phyloP scores from a whole-genome alignment of 2,797 vertebrate species.

The Mastacembelus armatus region DNA sequence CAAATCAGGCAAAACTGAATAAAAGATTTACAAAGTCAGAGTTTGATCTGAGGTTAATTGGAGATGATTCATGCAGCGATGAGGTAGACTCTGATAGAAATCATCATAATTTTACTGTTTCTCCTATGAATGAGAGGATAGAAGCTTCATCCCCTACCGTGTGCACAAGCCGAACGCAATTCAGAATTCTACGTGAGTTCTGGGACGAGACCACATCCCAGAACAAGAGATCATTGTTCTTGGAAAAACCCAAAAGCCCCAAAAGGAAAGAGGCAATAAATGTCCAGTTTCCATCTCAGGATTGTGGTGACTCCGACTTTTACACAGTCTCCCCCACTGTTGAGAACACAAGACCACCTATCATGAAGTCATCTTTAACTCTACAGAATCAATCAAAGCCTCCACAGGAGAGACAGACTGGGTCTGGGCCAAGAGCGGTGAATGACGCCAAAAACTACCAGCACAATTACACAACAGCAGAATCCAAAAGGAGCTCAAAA shows the following conservation, averaged over 20 bases:
- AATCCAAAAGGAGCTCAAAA: slow-evolving; percentile 57
- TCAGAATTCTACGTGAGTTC: slow-evolving; percentile 90
- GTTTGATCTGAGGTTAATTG: slow-evolving; percentile 77
- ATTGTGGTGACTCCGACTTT: slow-evolving; percentile 52
- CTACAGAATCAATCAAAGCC: slow-evolving; percentile 53
- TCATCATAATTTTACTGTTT: slow-evolving; percentile 77
- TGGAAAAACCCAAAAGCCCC: slow-evolving; percentile 69
- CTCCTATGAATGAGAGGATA: slow-evolving; percentile 84
- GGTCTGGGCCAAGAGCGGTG: slow-evolving; percentile 27
- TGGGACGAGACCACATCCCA: slow-evolving; percentile 85
- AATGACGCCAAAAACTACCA: slow-evolving; percentile 58
- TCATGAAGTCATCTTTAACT: slow-evolving; percentile 45
- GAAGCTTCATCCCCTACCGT: slow-evolving; percentile 78
- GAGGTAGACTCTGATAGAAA: slow-evolving; percentile 51
- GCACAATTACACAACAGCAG: slow-evolving; percentile 31
- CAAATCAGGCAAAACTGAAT: slow-evolving; percentile 61
- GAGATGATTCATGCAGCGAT: slow-evolving; percentile 60
- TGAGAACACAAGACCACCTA: slow-evolving; percentile 56
- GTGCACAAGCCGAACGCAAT: slow-evolving; percentile 81
- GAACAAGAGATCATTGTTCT: slow-evolving; percentile 35
- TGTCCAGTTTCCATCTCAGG: slow-evolving; percentile 53
- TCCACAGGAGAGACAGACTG: slow-evolving; percentile 52
- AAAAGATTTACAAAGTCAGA: slow-evolving; percentile 85
- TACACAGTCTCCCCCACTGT: slow-evolving; percentile 38
- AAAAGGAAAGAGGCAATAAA: slow-evolving; percentile 58